Conservation (phyloP, 2,797 vertebrate species). For the Psittacula echo region DNA sequence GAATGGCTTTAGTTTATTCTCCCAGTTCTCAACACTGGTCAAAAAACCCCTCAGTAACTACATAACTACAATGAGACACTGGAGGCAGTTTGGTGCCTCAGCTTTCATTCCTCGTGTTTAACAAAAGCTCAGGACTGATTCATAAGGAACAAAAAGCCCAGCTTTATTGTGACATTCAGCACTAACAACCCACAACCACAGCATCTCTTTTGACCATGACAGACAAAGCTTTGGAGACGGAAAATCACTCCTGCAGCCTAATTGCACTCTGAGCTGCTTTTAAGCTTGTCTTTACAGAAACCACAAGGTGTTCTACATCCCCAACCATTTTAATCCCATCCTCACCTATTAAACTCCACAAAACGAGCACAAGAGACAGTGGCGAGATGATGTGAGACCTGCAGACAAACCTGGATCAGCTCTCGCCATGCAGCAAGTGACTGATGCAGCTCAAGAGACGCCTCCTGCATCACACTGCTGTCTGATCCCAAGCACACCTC, state of each 20-base stretch:
- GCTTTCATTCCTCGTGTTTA: not conserved
- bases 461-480: not conserved
- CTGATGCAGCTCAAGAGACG: not conserved
- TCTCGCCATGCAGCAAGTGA: fast-evolving
- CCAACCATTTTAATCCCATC: fast-evolving
- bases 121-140: not conserved
- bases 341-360: not conserved
- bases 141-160: not conserved
- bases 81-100: not conserved
- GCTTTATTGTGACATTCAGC: not conserved
- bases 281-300: not conserved
- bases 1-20: not conserved
- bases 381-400: not conserved
- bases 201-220: not conserved
- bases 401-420: not conserved
- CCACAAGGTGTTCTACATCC: not conserved
- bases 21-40: not conserved
- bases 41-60: not conserved
- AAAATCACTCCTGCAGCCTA: not conserved
- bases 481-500: not conserved
- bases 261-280: not conserved
- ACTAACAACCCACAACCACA: not conserved
- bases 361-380: not conserved
- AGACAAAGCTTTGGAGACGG: not conserved
- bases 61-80: not conserved